These are phyloP conservation scores for Lanius ludovicianus DNA, from an alignment of 2,113 vertebrate species.

Conservation along the genomic window DNA sequence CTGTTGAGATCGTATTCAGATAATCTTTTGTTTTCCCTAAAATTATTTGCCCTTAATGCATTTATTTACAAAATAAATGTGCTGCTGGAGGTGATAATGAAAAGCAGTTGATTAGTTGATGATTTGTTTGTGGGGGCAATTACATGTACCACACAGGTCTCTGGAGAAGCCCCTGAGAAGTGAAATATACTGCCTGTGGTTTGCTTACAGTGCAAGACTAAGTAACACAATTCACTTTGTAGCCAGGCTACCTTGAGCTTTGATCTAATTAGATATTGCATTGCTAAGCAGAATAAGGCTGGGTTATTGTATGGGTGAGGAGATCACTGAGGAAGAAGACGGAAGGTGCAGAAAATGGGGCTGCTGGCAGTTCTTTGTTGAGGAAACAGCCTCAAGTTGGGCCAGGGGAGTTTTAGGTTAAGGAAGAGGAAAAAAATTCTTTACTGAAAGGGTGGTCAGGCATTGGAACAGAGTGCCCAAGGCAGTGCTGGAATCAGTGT, in stretches of 20 bases:
- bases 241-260: slow-evolving; percentile 27
- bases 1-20: not conserved
- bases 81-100: slow-evolving; percentile 62
- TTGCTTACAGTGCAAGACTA: slow-evolving; percentile 36
- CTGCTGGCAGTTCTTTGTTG: not conserved
- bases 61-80: slow-evolving; percentile 66
- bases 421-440: not conserved
- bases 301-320: not conserved
- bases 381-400: not conserved
- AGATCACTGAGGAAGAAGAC: not conserved
- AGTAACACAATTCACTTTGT: not conserved
- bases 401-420: not conserved
- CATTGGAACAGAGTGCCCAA: not conserved
- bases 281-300: not conserved
- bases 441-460: not conserved
- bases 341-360: not conserved
- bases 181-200: not conserved
- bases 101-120: slow-evolving; percentile 64
- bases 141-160: slow-evolving; percentile 27
- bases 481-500: not conserved
- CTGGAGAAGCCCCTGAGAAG: slow-evolving; percentile 51
- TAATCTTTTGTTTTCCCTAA: slow-evolving; percentile 65
- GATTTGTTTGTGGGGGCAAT: slow-evolving; percentile 68
- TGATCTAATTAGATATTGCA: slow-evolving; percentile 28
- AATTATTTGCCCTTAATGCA: slow-evolving; percentile 55